These are phyloP conservation scores for Megamerina dolium DNA, from an alignment of 2,888 invertebrate genomes.

Conservation along the genomic window DNA sequence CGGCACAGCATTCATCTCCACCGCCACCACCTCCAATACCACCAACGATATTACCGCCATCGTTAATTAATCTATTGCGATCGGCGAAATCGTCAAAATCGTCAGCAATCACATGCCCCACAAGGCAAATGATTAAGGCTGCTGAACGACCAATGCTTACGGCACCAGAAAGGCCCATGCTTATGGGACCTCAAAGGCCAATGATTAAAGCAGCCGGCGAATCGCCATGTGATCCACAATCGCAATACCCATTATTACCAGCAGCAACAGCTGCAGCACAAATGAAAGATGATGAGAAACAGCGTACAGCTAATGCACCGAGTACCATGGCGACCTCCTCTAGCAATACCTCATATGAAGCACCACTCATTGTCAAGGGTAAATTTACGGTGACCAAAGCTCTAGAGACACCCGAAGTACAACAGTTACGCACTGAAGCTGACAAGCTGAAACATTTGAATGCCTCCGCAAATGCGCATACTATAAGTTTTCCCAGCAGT, in stretches of 20 bases:
- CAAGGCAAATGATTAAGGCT: constrained; percentile 11
- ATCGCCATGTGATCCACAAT: constrained; percentile 25
- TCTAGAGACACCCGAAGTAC: constrained; percentile 34
- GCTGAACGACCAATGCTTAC: not conserved
- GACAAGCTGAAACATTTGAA: constrained; percentile 35
- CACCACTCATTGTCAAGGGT: constrained; percentile 44
- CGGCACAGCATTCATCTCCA: constrained; percentile 34
- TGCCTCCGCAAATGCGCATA: constrained; percentile 53
- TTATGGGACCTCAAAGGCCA: not conserved
- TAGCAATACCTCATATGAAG: constrained; percentile 5
- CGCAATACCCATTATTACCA: not conserved
- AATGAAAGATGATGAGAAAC: not conserved
- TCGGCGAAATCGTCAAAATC: constrained; percentile 26
- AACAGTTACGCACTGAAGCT: constrained; percentile 36
- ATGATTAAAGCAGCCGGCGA: constrained; percentile 1
- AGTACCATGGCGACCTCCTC: not conserved
- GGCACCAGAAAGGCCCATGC: not conserved
- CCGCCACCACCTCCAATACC: constrained; percentile 45
- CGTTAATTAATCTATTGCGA: constrained; percentile 37
- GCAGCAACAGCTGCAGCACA: not conserved
- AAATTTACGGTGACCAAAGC: constrained; percentile 55
- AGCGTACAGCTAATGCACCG: not conserved
- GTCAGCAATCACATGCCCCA: too few relatives aligned
- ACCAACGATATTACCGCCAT: constrained; percentile 31
- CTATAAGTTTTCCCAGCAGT: constrained; percentile 63